Evolutionary conservation across 2,888 invertebrate species (phyloP), one percentile per base, ranked within the genome.

Genomic region (Cephus pygmeus): DNA sequence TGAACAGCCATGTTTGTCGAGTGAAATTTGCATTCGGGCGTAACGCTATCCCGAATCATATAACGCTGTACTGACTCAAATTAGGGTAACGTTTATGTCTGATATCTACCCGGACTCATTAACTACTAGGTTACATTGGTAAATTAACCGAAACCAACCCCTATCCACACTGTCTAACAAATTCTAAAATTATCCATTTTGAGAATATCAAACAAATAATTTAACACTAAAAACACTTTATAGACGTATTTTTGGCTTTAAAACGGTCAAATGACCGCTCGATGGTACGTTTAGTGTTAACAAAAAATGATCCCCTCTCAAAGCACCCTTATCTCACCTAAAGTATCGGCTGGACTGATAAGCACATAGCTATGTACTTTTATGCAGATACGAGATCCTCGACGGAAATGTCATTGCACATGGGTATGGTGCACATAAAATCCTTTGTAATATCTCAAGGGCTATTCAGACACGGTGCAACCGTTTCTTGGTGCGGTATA

Each of bases 1-100:
- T 77, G 74, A 71, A 31, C 31, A 15, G 33, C 74, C 75, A 40
- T 77, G 77, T 75, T 77, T 77, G 77, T 34, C 34, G 23, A 56
- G 56, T 15, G 56, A 56, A 56, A 56, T 56, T 56, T 56, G 23
- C 56, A 56, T 56, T 56, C 56, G 9, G 23, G 56, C 56, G 56
- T 56, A 56, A 56, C 56, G 23, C 56, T 56, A 2, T 9, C 56
- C 9, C 56, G 56, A 56, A 56, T 56, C 56, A 23, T 23, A 56
- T 56, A 56, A 56, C 56, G 56, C 56, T 56, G 23, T 23, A 56
- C 56, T 23, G 56, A 56, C 56, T 56, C 56, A 23, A 56, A 56
- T 56, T 56, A 56, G 56, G 23, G 23, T 56, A 56, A 56, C 56
- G 56, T 56, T 56, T 23, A 23, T 23, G 23, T 56, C 56, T 56